Base-by-base conservation (phyloP, 1,140 invertebrate species). In the Lepidurus couesii region DNA sequence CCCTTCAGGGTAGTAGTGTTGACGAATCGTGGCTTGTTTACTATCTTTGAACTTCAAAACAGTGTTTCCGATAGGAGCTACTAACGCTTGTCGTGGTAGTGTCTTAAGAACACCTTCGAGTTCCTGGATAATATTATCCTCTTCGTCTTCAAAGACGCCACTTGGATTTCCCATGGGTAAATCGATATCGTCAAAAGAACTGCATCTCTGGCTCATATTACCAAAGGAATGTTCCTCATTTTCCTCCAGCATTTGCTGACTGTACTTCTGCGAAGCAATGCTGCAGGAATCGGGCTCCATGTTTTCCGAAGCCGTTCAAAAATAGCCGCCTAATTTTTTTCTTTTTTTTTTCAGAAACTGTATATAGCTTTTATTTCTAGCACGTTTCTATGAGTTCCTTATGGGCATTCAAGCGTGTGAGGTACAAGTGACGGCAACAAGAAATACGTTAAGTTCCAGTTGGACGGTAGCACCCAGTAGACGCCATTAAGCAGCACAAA, bases 1-100 rank as follows among this genome's bases (percentile, higher is more conserved):
- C 21, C 90, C 91, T 82, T 92, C 91, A 1, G 91, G 91, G 81
- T 92, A 92, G 82, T 91, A 92, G 80, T 92, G 90, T 81, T 92
- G 89, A 80, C 92, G 89, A 5, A 91, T 84, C 1, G 90, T 91
- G 21, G 83, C 83, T 47, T 80, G 81, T 78, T 84, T 84, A 26
- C 73, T 77, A 44, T 80, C 75, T 76, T 75, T 74, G 73, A 79
- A 65, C 21, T 65, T 65, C 6, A 21, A 65, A 21, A 13, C 53
- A 16, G 9, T 21, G 53, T 65, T 65, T 21, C 53, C 53, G 53
- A 13, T 65, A 13, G 21, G 13, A 13, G 53, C 21, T 65, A 65
- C 53, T 21, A 65, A 65, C 6, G 53, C 21, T 16, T 65, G 53
- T 13, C 53, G 53, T 65, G 53, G 53, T 65, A 65, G 21, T 21